phyloP scores from a whole-genome alignment of 2,113 vertebrate species.

The Saimiri boliviensis region DNA sequence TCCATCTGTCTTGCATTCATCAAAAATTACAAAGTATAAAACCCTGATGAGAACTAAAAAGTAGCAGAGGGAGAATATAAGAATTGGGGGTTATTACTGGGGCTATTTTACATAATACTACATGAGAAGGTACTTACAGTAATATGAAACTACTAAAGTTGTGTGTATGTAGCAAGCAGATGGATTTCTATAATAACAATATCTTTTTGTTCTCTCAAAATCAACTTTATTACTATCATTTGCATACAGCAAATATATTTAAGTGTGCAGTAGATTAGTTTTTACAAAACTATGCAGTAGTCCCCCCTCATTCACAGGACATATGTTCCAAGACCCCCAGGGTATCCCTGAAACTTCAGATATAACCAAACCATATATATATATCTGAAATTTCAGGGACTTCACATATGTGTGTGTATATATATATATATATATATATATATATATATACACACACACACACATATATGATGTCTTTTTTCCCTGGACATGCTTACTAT shows the following conservation, averaged over 20 bases:
- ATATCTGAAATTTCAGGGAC: background rate
- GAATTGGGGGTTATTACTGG: background rate
- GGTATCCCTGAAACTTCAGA: background rate
- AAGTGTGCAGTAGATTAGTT: background rate
- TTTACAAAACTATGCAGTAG: background rate
- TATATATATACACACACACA: background rate
- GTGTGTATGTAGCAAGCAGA: background rate
- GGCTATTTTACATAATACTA: background rate
- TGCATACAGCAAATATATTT: background rate
- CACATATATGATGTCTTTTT: background rate
- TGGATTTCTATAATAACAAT: background rate
- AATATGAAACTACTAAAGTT: background rate
- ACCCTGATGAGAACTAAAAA: background rate
- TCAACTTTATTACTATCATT: background rate
- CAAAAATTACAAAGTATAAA: background rate
- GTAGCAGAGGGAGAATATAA: background rate
- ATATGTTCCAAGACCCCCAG: background rate
- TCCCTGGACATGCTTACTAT: background rate
- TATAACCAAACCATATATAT: background rate
- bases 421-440: too few relatives aligned
- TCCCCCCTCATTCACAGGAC: background rate
- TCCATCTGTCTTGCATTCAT: background rate
- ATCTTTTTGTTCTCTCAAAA: background rate
- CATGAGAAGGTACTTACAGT: background rate
- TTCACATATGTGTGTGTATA: too few relatives aligned